A percentile compares a stretch with the other conserved stretches of the same genome.
Conservation (phyloP, 2,113 vertebrate species). For the Xenopus laevis region DNA sequence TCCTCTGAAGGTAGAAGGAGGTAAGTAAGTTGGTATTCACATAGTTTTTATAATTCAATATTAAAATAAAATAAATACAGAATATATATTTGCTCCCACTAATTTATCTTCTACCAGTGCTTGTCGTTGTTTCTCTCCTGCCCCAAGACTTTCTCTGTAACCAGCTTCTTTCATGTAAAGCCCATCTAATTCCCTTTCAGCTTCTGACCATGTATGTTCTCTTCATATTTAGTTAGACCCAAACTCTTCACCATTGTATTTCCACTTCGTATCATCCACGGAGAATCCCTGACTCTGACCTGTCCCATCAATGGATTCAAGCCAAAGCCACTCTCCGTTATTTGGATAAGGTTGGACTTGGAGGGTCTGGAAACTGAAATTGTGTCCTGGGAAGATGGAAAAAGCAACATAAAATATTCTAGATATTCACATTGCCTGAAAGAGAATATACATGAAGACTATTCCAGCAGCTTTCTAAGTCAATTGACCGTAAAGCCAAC, state of each 20-base stretch:
- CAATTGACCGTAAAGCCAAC: constrained; percentile 14
- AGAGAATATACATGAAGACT: neutral
- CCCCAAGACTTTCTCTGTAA: no score
- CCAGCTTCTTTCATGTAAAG: no score
- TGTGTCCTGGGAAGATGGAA: neutral
- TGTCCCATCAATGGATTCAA: constrained; percentile 43
- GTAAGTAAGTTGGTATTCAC: neutral
- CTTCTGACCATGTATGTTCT: neutral
- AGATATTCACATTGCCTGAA: constrained; percentile 16
- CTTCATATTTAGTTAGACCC: constrained; percentile 9
- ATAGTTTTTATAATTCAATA: no score
- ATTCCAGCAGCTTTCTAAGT: neutral
- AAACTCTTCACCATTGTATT: constrained; percentile 14
- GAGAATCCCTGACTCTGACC: constrained; percentile 23
- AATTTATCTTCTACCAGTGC: neutral
- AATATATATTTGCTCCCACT: no score
- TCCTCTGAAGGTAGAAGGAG: neutral
- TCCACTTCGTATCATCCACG: constrained; percentile 14
- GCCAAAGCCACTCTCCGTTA: constrained; percentile 26
- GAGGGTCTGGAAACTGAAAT: neutral
- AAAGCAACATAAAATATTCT: neutral
- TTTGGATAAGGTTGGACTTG: constrained; percentile 17
- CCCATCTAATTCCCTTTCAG: no score
- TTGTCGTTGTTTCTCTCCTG: no score
- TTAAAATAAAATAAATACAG: no score